A percentile compares a stretch with the other conserved stretches of the same genome.
These are phyloP conservation scores for Aurelia sp. DNA, from an alignment of 30 jellyfish, hydroid and myxozoan genomes.

Conservation along the genomic window DNA sequence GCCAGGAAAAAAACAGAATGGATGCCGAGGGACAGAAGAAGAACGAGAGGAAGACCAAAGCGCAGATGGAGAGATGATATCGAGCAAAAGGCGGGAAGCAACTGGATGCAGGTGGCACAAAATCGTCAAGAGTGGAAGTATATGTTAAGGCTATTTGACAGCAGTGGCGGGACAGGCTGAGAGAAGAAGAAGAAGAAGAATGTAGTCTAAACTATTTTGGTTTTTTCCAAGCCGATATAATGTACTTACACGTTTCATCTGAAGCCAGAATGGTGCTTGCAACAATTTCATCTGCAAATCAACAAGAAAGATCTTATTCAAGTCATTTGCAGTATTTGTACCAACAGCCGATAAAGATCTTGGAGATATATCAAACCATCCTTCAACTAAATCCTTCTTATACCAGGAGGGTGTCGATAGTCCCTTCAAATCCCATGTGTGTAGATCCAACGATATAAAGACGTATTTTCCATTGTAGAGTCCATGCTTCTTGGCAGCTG, in stretches of 20 bases:
- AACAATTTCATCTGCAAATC: constrained; percentile 27
- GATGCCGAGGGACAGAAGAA: too few species aligned
- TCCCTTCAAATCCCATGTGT: constrained; percentile 57
- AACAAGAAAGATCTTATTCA: neutral
- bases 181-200: too few species aligned
- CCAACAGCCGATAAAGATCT: constrained; percentile 22
- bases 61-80: too few species aligned
- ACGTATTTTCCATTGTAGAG: constrained; percentile 71
- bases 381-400: constrained; percentile 15
- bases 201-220: too few species aligned
- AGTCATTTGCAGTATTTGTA: neutral
- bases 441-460: constrained; percentile 73
- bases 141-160: too few species aligned
- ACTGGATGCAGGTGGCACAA: too few species aligned
- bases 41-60: too few species aligned
- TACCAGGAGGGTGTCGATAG: constrained; percentile 13
- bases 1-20: too few species aligned
- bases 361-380: constrained; percentile 68
- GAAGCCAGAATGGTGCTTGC: constrained; percentile 49
- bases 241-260: constrained; percentile 11
- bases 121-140: too few species aligned
- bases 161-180: too few species aligned
- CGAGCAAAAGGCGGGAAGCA: too few species aligned
- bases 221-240: too few species aligned
- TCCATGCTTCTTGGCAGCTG: constrained; percentile 32